phyloP scores from a whole-genome alignment of 2,888 invertebrate genomes.

The Sturmia bella region DNA sequence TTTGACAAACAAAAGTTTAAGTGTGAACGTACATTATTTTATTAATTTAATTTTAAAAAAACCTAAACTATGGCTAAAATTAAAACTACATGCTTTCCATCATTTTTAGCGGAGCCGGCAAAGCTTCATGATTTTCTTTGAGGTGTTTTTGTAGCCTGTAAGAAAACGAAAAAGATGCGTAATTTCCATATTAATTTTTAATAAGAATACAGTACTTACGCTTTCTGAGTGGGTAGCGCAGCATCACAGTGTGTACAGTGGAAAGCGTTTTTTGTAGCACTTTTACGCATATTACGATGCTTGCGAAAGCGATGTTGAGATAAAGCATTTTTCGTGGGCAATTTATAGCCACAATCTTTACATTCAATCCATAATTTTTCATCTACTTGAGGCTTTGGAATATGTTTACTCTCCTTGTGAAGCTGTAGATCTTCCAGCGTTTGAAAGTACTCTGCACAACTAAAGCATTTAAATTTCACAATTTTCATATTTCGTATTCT shows the following conservation, averaged over 20 bases:
- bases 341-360: slow-evolving; percentile 38
- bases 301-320: slow-evolving; percentile 42
- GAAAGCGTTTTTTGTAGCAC: background rate
- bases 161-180: slow-evolving; percentile 12
- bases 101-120: slow-evolving; percentile 21
- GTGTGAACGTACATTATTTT: no score
- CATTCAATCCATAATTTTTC: background rate
- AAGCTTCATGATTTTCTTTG: background rate
- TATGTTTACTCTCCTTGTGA: background rate
- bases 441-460: slow-evolving; percentile 4
- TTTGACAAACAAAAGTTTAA: no score
- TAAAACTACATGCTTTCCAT: slow-evolving; percentile 23
- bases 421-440: slow-evolving; percentile 5
- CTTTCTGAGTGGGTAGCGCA: slow-evolving; percentile 55
- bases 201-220: slow-evolving; percentile 50
- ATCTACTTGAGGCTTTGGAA: background rate
- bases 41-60: no score
- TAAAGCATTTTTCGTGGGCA: slow-evolving; percentile 48
- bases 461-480: background rate
- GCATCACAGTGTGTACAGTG: slow-evolving; percentile 63
- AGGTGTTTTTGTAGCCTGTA: slow-evolving; percentile 17
- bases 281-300: slow-evolving; percentile 50
- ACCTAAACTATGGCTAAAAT: background rate
- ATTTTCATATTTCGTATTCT: background rate
- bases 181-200: background rate